Conservation (phyloP, 92 coral and sea anemone genomes). For the Siderastrea radians region DNA sequence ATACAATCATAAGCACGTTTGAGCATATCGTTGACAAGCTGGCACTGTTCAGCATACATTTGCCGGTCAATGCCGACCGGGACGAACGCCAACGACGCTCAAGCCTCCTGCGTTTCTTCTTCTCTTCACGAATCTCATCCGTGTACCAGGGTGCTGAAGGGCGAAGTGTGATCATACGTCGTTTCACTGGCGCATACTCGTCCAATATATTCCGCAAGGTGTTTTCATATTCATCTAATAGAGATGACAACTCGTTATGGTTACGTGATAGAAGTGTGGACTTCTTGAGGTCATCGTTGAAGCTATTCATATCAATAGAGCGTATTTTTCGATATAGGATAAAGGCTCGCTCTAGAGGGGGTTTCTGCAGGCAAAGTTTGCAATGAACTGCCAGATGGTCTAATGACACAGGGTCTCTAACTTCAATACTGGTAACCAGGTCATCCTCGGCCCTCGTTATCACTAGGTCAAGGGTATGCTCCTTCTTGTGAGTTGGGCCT, state of each 20-base stretch:
- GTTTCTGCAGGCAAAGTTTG: slow-evolving; percentile 21
- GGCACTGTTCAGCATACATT: slow-evolving; percentile 42
- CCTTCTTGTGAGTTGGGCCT: too few relatives aligned
- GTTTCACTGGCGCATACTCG: slow-evolving; percentile 35
- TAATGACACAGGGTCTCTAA: slow-evolving; percentile 31
- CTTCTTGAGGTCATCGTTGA: slow-evolving; percentile 29
- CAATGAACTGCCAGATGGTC: slow-evolving; percentile 54
- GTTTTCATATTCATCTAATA: slow-evolving; percentile 40
- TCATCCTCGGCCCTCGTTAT: too few relatives aligned
- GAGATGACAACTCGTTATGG: slow-evolving; percentile 10
- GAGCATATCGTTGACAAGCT: slow-evolving; percentile 48
- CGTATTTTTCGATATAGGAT: slow-evolving; percentile 25
- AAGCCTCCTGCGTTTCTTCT: slow-evolving; percentile 46
- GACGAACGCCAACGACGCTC: slow-evolving; percentile 75
- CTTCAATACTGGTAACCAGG: neutral
- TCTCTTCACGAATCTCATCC: slow-evolving; percentile 38
- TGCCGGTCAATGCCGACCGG: slow-evolving; percentile 61
- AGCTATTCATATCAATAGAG: slow-evolving; percentile 28
- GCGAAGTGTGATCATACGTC: slow-evolving; percentile 18
- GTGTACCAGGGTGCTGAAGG: slow-evolving; percentile 64
- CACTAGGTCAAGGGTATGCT: too few relatives aligned
- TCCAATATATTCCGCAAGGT: slow-evolving; percentile 37
- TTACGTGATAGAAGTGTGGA: slow-evolving; percentile 13
- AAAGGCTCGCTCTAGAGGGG: slow-evolving; percentile 8
- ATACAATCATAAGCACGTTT: slow-evolving; percentile 39